These are phyloP conservation scores for Thryonomys swinderianus DNA, from an alignment of 2,113 vertebrate species.

Conservation along the genomic window DNA sequence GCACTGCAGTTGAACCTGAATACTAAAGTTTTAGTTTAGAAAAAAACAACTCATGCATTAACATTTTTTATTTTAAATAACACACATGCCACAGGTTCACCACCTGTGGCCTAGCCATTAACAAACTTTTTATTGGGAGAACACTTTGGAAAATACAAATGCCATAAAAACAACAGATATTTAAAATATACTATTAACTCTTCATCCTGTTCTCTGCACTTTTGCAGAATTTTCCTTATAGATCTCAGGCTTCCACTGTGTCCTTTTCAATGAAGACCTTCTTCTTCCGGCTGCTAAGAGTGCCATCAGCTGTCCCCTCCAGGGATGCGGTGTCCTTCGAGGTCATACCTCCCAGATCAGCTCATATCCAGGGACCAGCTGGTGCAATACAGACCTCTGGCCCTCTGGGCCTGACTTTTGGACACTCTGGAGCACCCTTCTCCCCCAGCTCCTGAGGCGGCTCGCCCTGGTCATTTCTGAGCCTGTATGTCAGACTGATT, in stretches of 20 bases:
- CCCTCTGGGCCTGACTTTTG: not conserved
- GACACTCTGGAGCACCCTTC: not conserved
- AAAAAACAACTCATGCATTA: not conserved
- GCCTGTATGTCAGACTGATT: not conserved
- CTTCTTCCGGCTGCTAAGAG: not conserved
- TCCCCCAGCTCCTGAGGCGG: not conserved
- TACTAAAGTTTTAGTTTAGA: not conserved
- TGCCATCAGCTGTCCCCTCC: not conserved
- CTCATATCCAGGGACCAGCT: not conserved
- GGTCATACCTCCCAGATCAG: not conserved
- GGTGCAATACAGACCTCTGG: not conserved
- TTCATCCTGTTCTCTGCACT: not conserved
- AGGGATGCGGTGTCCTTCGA: not conserved
- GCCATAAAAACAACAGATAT: not conserved
- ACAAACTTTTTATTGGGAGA: not conserved
- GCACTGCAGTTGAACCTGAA: not conserved
- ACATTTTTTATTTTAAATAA: not conserved
- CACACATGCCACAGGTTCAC: not conserved
- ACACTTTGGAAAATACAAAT: not conserved
- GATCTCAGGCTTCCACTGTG: not conserved
- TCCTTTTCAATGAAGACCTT: not conserved
- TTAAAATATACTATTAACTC: not conserved
- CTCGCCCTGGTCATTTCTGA: not conserved
- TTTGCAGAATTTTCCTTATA: not conserved
- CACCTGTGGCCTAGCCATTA: not conserved